Evolutionary conservation across 1,140 invertebrate species (phyloP), one percentile per base, ranked within the genome.

Genomic region (Macrosteles quadrilineatus): DNA sequence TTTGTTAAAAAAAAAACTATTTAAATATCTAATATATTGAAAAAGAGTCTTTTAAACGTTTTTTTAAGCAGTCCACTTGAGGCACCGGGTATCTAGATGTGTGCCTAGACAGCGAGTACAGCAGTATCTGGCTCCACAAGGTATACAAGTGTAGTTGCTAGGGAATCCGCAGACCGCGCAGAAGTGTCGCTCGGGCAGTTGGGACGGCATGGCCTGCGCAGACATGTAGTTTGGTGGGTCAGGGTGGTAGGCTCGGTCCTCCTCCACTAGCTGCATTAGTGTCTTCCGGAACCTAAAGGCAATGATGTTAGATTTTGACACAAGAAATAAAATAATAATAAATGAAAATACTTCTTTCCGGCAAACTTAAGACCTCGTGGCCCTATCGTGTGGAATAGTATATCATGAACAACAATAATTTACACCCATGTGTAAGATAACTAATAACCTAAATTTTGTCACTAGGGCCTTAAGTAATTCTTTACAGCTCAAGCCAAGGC

Each of bases 111-210:
- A 98, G 79, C 86, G 87, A 0, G 93, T 85, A 73, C 87, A 87
- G 79, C 96, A 98, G 80, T 95, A 98, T 74, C 93, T 85, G 2
- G 93, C 88, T 1, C 96, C 96, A 82, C 96, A 98, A 40, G 93
- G 88, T 70, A 96, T 90, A 83, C 96, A 98, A 2, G 90, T 96
- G 77, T 98, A 99, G 77, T 88, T 89, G 40, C 93, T 94, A 25
- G 88, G 88, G 83, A 96, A 97, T 47, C 97, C 97, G 84, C 97
- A 99, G 2, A 98, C 95, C 31, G 93, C 90, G 83, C 97, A 98
- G 79, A 98, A 96, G 80, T 96, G 91, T 76, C 94, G 86, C 70
- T 93, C 87, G 0, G 95, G 95, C 74, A 92, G 88, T 80, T 85
- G 85, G 1, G 91, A 90, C 59, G 91, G 84, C 62, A 64, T 64